Conservation (phyloP, 2,113 vertebrate genomes). For the Oryzias woworae region DNA sequence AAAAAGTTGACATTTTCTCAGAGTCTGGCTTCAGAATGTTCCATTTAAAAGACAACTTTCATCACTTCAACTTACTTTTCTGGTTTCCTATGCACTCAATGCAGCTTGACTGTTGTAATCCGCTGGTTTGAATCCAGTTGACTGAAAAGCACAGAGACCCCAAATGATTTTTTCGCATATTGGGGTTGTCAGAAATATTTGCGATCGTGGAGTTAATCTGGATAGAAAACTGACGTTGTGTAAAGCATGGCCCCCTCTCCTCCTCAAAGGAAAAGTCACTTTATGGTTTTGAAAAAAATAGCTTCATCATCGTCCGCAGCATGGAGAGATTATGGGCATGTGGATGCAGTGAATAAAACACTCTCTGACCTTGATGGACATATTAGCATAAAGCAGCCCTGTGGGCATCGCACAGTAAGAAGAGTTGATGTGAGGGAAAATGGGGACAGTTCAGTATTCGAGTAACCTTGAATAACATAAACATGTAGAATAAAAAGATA, state of each 20-base stretch:
- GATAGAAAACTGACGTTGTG: neutral
- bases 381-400: slow-evolving; percentile 68
- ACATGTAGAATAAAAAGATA: too few relatives aligned
- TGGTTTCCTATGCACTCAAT: slow-evolving; percentile 8
- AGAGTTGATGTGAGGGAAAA: slow-evolving; percentile 22
- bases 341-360: slow-evolving; percentile 14
- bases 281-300: slow-evolving; percentile 51
- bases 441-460: slow-evolving; percentile 16
- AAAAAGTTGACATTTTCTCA: too few relatives aligned
- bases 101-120: slow-evolving; percentile 8
- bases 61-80: slow-evolving; percentile 15
- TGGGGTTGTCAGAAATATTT: too few relatives aligned
- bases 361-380: slow-evolving; percentile 68
- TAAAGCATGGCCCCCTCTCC: slow-evolving; percentile 28
- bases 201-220: too few relatives aligned
- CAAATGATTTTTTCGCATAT: neutral
- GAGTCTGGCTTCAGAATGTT: too few relatives aligned
- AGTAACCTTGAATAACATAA: too few relatives aligned
- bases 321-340: slow-evolving; percentile 50
- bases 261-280: slow-evolving; percentile 10
- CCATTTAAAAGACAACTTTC: neutral
- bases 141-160: neutral
- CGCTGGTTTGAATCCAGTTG: neutral
- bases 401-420: slow-evolving; percentile 28
- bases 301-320: slow-evolving; percentile 59